phyloP scores from a whole-genome alignment of 2,888 invertebrate genomes.

The Cataglyphis livida region DNA sequence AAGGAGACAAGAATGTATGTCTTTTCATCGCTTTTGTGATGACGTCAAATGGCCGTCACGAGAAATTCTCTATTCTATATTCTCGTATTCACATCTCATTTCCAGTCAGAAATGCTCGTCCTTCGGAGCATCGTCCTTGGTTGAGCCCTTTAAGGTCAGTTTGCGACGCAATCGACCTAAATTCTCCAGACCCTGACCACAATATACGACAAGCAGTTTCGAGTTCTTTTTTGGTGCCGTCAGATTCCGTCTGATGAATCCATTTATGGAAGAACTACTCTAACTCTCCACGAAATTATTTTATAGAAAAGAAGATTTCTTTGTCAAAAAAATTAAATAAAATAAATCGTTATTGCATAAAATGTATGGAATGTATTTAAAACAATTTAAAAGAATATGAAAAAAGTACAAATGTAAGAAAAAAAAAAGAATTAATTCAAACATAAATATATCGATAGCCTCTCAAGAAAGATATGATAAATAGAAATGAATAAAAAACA shows the following conservation, averaged over 20 bases:
- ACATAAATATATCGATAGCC: background rate
- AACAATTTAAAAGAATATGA: background rate
- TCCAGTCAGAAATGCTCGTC: conserved; percentile 53
- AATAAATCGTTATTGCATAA: background rate
- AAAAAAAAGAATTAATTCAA: conserved; percentile 5
- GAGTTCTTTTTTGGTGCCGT: conserved; percentile 40
- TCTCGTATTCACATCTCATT: conserved; percentile 34
- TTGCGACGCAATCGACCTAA: conserved; percentile 70
- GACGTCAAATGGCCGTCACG: conserved; percentile 36
- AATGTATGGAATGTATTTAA: no score
- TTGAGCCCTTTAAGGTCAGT: conserved; percentile 75
- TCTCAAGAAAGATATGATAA: conserved; percentile 13
- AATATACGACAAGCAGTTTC: conserved; percentile 71
- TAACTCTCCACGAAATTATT: conserved; percentile 26
- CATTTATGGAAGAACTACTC: conserved; percentile 20
- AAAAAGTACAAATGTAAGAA: background rate
- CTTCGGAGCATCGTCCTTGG: conserved; percentile 69
- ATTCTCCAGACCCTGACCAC: conserved; percentile 81
- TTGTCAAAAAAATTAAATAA: background rate
- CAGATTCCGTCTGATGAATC: conserved; percentile 44
- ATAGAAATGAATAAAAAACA: background rate
- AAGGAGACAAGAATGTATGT: background rate
- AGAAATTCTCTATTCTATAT: conserved; percentile 5
- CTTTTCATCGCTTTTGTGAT: conserved; percentile 28
- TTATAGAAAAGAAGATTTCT: background rate